phyloP scores from a whole-genome alignment of 2,797 vertebrate species.

The Acanthurus lineatus region DNA sequence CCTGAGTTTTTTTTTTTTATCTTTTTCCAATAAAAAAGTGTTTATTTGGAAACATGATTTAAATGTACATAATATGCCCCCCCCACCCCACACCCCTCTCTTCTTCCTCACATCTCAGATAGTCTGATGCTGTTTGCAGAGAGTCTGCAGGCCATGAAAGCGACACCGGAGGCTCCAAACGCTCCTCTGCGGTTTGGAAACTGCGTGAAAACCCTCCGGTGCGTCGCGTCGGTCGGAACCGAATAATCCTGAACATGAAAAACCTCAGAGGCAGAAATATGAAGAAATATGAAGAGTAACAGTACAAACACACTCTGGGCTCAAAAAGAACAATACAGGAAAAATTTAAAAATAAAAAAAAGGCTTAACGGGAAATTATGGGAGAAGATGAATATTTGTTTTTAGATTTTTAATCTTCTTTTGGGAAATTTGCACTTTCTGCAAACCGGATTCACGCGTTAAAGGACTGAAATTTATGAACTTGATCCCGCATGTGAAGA shows the following conservation, averaged over 20 bases:
- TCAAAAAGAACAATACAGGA: background rate
- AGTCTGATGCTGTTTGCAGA: conserved; percentile 3
- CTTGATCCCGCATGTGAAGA: too few species aligned
- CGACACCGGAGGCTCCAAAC: background rate
- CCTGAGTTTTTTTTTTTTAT: conserved; percentile 8
- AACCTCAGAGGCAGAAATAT: background rate
- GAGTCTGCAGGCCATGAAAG: conserved; percentile 6
- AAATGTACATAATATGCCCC: conserved; percentile 60
- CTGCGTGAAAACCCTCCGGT: background rate
- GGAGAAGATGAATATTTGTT: too few species aligned
- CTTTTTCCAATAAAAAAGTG: conserved; percentile 74
- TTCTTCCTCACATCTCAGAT: background rate
- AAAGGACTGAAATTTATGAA: too few species aligned
- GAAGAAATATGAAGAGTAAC: background rate
- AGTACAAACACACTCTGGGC: background rate
- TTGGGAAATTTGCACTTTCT: too few species aligned
- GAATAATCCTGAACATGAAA: background rate
- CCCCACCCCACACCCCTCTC: background rate
- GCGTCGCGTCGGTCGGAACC: background rate
- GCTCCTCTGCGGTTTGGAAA: too few species aligned
- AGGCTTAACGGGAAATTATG: too few species aligned
- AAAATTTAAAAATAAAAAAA: too few species aligned
- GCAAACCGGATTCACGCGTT: too few species aligned
- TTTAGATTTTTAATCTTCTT: too few species aligned
- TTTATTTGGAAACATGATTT: conserved; percentile 81